These are phyloP conservation scores for Panthera uncia DNA, from an alignment of 2,113 vertebrate species.

Conservation along the genomic window DNA sequence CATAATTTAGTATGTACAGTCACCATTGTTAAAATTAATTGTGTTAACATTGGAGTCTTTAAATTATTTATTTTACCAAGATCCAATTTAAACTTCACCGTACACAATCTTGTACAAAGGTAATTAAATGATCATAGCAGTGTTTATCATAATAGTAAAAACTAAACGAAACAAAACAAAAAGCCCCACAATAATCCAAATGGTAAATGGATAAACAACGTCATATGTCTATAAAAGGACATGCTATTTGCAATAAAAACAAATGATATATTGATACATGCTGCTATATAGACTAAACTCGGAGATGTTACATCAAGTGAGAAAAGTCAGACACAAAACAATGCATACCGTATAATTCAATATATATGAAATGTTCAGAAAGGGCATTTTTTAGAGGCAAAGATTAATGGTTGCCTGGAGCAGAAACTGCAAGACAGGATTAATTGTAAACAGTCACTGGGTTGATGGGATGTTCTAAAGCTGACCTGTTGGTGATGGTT, in stretches of 20 bases:
- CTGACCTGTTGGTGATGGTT: neutral
- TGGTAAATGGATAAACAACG: neutral
- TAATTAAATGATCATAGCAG: neutral
- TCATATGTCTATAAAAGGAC: neutral
- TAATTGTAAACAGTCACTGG: neutral
- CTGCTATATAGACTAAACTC: neutral
- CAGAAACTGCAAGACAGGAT: neutral
- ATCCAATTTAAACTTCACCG: neutral
- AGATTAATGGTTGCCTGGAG: neutral
- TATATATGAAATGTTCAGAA: neutral
- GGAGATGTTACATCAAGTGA: neutral
- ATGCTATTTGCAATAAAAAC: neutral
- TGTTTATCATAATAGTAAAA: neutral
- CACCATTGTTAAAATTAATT: neutral
- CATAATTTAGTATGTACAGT: neutral
- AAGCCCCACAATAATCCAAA: neutral
- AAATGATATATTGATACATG: neutral
- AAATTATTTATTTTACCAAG: constrained; percentile 28
- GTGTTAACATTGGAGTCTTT: neutral
- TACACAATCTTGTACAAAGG: neutral
- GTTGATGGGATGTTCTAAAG: neutral
- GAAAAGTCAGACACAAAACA: neutral
- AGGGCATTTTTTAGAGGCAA: neutral
- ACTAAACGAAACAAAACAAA: neutral
- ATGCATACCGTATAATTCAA: neutral